These are phyloP conservation scores for Gymnarchus niloticus DNA, from an alignment of 2,113 vertebrate species.

Conservation along the genomic window DNA sequence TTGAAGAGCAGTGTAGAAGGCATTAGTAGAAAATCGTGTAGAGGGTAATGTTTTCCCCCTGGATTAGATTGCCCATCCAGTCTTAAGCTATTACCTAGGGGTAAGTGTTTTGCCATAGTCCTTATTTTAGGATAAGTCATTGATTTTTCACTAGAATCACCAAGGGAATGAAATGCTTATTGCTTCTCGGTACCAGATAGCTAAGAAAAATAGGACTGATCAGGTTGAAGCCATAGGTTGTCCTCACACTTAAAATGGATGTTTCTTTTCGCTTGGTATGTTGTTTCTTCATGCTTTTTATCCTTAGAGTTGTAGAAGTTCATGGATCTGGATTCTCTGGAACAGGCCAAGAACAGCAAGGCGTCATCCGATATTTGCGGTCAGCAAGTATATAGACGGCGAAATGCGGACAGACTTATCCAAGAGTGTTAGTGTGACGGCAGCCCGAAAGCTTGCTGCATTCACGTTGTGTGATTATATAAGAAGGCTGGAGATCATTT, in stretches of 20 bases:
- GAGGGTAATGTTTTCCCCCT: constrained; percentile 18
- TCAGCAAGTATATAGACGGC: too few species aligned
- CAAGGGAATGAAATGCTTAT: constrained; percentile 46
- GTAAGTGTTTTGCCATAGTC: constrained; percentile 22
- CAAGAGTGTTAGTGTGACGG: too few species aligned
- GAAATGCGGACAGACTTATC: too few species aligned
- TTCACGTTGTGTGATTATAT: background rate
- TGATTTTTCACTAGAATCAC: constrained; percentile 42
- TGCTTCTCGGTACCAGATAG: constrained; percentile 37
- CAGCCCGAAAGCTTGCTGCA: background rate
- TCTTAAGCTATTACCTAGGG: constrained; percentile 21
- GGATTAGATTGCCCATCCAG: constrained; percentile 27
- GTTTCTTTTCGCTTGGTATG: background rate
- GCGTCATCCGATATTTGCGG: too few species aligned
- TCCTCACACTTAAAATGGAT: background rate
- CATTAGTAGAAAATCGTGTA: constrained; percentile 26
- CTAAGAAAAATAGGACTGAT: constrained; percentile 5
- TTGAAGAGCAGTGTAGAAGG: constrained; percentile 21
- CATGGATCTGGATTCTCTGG: too few species aligned
- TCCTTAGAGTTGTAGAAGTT: too few species aligned
- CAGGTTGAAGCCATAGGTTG: background rate
- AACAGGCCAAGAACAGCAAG: too few species aligned
- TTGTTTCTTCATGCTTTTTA: background rate
- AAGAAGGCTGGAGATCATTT: too few species aligned
- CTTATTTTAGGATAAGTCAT: constrained; percentile 35